Percentiles rank a stretch among this genome's conserved stretches.
These are phyloP conservation scores for Helleia helle DNA, from an alignment of 2,888 invertebrate species.

Conservation along the genomic window DNA sequence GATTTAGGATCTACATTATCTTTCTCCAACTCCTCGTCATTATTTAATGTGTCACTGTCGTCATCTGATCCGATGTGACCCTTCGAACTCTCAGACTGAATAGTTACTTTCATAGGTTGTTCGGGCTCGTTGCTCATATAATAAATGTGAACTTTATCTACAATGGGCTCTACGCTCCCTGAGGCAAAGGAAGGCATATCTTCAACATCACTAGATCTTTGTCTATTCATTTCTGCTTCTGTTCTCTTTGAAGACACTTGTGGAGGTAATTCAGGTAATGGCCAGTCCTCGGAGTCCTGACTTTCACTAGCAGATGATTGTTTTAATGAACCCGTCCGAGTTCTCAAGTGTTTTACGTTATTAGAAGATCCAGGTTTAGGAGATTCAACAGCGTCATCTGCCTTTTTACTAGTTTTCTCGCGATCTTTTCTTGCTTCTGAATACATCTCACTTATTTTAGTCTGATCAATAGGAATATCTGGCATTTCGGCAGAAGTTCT, in stretches of 20 bases:
- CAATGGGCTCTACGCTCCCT: conserved; percentile 79
- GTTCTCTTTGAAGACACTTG: conserved; percentile 42
- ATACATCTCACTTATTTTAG: conserved; percentile 74
- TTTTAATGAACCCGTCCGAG: conserved; percentile 44
- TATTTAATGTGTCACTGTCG: conserved; percentile 80
- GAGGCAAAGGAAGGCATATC: conserved; percentile 89
- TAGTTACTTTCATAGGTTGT: conserved; percentile 83
- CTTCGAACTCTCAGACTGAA: conserved; percentile 78
- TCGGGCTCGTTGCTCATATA: conserved; percentile 85
- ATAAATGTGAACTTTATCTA: conserved; percentile 86
- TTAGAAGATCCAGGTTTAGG: conserved; percentile 40
- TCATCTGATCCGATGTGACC: conserved; percentile 79
- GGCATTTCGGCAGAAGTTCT: conserved; percentile 90
- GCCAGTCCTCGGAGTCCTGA: conserved; percentile 85
- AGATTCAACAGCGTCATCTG: conserved; percentile 32
- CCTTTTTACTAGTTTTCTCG: conserved; percentile 41
- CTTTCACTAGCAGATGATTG: conserved; percentile 75
- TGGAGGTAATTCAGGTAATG: conserved; percentile 81
- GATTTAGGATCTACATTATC: conserved; percentile 69
- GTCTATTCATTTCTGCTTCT: conserved; percentile 38
- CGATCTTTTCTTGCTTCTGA: conserved; percentile 66
- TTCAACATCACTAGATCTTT: conserved; percentile 79
- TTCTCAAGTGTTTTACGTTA: conserved; percentile 36
- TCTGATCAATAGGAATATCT: conserved; percentile 85
- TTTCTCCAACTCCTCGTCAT: conserved; percentile 75